phyloP scores from a whole-genome alignment of 2,888 invertebrate species.

The Sepiola atlantica region DNA sequence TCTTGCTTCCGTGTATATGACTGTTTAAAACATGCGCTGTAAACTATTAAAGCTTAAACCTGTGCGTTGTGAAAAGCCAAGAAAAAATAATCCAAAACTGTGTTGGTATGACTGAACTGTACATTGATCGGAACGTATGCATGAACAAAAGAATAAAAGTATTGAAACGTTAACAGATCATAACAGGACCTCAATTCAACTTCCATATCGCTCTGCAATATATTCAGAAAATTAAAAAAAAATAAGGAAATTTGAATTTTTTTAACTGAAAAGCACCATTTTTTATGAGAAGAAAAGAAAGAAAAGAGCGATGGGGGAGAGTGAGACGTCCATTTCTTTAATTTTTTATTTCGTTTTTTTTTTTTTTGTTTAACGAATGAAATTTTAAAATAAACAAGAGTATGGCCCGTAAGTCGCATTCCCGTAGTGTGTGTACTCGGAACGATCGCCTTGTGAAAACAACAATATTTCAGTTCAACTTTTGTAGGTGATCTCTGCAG shows the following conservation, averaged over 20 bases:
- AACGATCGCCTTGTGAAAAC: neutral
- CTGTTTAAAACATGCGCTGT: conserved; percentile 45
- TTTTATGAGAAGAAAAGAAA: neutral
- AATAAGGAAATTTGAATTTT: neutral
- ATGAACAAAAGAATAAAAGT: conserved; percentile 33
- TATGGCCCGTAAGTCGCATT: conserved; percentile 43
- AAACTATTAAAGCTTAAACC: conserved; percentile 23
- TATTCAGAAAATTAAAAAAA: conserved; percentile 25
- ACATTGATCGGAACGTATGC: conserved; percentile 32
- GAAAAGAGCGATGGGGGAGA: conserved; percentile 2
- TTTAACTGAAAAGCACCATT: conserved; percentile 34
- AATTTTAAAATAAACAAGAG: conserved; percentile 32
- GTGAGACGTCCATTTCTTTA: conserved; percentile 46
- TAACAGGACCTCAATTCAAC: neutral
- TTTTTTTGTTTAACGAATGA: neutral
- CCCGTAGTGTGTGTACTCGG: conserved; percentile 41
- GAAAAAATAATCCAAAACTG: neutral
- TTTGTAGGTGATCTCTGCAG: conserved; percentile 39
- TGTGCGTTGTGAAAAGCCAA: conserved; percentile 45
- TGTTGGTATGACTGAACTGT: neutral
- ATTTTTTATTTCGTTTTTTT: neutral
- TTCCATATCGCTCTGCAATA: conserved; percentile 33
- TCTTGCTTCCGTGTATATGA: conserved; percentile 48
- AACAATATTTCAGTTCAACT: neutral
- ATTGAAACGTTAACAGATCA: neutral